A percentile compares a stretch with the other conserved stretches of the same genome.
phyloP scores from a whole-genome alignment of 2,888 invertebrate genomes.

The Philereme transversata region DNA sequence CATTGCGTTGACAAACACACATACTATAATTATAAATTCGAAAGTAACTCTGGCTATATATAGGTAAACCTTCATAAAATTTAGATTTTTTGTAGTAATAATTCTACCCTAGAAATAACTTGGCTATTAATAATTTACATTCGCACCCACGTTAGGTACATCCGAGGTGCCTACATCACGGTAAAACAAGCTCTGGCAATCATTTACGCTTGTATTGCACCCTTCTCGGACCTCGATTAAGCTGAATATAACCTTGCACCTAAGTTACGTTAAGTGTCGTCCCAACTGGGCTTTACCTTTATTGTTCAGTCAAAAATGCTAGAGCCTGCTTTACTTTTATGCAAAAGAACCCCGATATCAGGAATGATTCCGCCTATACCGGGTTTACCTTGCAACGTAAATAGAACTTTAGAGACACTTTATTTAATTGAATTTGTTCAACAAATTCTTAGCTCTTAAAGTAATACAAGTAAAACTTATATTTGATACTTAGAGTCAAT shows the following conservation, averaged over 20 bases:
- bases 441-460: too few species aligned
- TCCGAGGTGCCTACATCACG: constrained; percentile 11
- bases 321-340: constrained; percentile 20
- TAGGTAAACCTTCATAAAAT: too few species aligned
- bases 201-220: constrained; percentile 36
- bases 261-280: constrained; percentile 34
- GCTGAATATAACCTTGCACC: constrained; percentile 29
- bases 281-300: constrained; percentile 29
- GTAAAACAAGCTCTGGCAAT: constrained; percentile 22
- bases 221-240: constrained; percentile 33
- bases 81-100: neutral
- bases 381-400: too few species aligned
- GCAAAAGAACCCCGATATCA: constrained; percentile 6
- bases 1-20: too few species aligned
- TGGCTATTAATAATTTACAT: constrained; percentile 10
- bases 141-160: constrained; percentile 5
- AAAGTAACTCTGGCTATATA: too few species aligned
- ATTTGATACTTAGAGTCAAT: too few species aligned
- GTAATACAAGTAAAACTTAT: too few species aligned
- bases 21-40: too few species aligned
- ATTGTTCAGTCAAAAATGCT: constrained; percentile 32
- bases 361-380: too few species aligned
- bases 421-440: too few species aligned
- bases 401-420: too few species aligned
- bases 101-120: neutral